Base-by-base conservation (phyloP, 2,113 vertebrate species). In the Barnardius zonarius region DNA sequence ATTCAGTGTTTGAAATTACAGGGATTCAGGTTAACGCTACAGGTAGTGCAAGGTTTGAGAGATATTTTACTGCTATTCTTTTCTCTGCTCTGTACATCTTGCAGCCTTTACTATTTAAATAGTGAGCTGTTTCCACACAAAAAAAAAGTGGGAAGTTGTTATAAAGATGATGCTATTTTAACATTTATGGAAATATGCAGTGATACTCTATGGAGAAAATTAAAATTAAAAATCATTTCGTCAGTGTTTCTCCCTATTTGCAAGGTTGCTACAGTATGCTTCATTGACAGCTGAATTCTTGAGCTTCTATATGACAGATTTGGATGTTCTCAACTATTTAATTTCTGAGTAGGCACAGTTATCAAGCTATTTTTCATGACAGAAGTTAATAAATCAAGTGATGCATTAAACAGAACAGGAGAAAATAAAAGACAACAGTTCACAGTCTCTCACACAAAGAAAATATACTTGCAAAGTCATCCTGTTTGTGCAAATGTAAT, bases 241-340 rank as follows among this genome's bases (percentile, higher is more conserved):
- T 91, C n/a, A 63, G 31, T 43, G 73, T 59, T 94, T 95, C 25
- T 63, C 8, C 66, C 81, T 30, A 35, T 13, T 63, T 86, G 31
- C 49, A 67, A 54, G 10, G 3, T 62, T 59, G 7, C 51, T 94
- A 25, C 61, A 39, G 5, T 86, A 96, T 92, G 9, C 89, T 94
- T 82, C 46, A 86, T 49, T 88, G 68, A 24, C 61, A 92, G 8
- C 8, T 94, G 86, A 90, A 83, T 89, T 86, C 80, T 54, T 91
- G 51, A 55, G 76, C 39, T 95, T 97, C 76, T 93, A 6, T 86
- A 39, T 64, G 74, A 88, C 73, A 68, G 15, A 83, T 94, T 95
- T 88, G 95, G 88, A 64, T 84, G 57, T 95, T 94, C 84, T 94
- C 92, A 88, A 89, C 63, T 93, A 59, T 73, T 97, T 72, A 88